Evolutionary conservation across 2,888 invertebrate species (phyloP).

Genomic region (Scaptomyza tumidula): DNA sequence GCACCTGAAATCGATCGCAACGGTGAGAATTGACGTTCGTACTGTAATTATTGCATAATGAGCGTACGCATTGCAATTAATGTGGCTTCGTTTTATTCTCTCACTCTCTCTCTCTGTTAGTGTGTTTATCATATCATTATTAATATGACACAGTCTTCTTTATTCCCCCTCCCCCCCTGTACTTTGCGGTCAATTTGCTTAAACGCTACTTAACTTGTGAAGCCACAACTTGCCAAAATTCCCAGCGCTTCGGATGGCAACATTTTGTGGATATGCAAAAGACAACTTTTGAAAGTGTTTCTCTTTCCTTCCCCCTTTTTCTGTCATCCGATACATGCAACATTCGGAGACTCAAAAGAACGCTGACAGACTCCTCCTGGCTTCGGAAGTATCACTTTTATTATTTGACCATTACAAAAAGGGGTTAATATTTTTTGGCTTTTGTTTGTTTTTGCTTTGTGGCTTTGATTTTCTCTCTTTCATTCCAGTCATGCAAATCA

Average conservation of each 20-base stretch:
- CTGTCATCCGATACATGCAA: constrained; percentile 47
- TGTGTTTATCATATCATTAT: not conserved
- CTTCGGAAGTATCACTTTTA: constrained; percentile 42
- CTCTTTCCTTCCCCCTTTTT: not conserved
- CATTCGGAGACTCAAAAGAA: constrained; percentile 3
- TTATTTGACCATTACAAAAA: constrained; percentile 12
- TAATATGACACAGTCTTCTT: not conserved
- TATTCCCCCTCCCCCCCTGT: not conserved
- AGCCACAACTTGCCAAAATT: constrained; percentile 73
- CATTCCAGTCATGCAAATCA: not conserved
- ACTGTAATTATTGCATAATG: constrained; percentile 65
- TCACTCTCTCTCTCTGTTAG: not conserved
- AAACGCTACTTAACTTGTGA: constrained; percentile 68
- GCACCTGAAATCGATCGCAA: constrained; percentile 82
- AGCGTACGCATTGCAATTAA: constrained; percentile 17
- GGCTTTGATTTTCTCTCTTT: not conserved
- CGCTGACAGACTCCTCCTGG: constrained; percentile 26
- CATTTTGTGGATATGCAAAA: constrained; percentile 39
- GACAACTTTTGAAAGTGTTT: constrained; percentile 14
- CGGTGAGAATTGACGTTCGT: constrained; percentile 72
- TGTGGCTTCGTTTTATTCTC: constrained; percentile 39
- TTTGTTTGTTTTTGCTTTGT: not conserved
- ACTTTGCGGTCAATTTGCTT: constrained; percentile 65
- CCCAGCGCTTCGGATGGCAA: constrained; percentile 57
- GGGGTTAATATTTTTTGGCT: constrained; percentile 16